These are phyloP conservation scores for Sisyra terminalis DNA, from an alignment of 2,888 invertebrate species.

Conservation along the genomic window DNA sequence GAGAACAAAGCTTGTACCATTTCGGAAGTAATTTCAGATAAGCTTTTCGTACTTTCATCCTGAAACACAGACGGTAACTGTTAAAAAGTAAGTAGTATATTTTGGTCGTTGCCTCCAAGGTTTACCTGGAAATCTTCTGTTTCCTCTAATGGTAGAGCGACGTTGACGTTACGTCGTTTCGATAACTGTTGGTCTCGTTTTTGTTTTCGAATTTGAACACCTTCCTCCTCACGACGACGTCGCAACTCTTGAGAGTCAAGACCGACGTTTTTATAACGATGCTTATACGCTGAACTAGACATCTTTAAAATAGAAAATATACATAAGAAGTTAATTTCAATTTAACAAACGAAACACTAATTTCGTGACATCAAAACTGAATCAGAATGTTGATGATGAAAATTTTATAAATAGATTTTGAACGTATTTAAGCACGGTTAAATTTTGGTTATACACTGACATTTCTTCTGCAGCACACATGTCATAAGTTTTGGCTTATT, in stretches of 20 bases:
- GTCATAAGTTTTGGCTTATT: background rate
- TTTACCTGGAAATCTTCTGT: constrained; percentile 1
- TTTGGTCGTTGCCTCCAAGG: background rate
- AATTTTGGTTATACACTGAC: background rate
- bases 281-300: constrained; percentile 70
- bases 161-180: constrained; percentile 73
- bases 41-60: constrained; percentile 3
- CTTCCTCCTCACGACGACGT: constrained; percentile 86
- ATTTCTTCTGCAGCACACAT: background rate
- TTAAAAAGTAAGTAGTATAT: background rate
- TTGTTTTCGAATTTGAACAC: constrained; percentile 87
- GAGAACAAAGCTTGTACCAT: constrained; percentile 79
- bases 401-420: background rate
- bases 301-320: constrained; percentile 32
- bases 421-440: background rate
- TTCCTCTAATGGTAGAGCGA: constrained; percentile 23
- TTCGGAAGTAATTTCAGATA: constrained; percentile 47
- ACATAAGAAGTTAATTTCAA: background rate
- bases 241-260: constrained; percentile 84
- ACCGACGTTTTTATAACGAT: constrained; percentile 88
- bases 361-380: too few relatives aligned
- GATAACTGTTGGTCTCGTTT: constrained; percentile 90
- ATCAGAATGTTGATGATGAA: too few relatives aligned
- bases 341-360: too few relatives aligned
- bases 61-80: background rate